These are phyloP conservation scores for Eupithecia insigniata DNA, from an alignment of 2,888 invertebrate species.

Conservation along the genomic window DNA sequence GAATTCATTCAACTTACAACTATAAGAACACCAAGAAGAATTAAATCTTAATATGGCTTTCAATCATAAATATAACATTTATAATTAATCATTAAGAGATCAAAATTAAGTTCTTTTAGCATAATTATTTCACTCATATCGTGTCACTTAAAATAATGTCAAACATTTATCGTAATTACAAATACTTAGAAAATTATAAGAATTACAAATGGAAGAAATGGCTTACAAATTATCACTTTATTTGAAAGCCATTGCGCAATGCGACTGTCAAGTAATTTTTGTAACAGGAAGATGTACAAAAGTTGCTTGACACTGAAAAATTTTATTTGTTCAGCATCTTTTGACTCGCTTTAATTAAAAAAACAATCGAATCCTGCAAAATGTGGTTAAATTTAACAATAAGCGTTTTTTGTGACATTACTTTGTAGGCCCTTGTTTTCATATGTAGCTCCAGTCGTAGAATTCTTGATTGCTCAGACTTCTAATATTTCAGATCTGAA, in stretches of 20 bases:
- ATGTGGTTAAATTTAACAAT: neutral
- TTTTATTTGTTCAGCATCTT: neutral
- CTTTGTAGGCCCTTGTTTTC: neutral
- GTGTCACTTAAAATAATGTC: constrained; percentile 20
- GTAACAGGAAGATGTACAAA: neutral
- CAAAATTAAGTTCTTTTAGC: constrained; percentile 59
- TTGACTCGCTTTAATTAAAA: neutral
- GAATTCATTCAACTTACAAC: constrained; percentile 33
- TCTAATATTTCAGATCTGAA: neutral
- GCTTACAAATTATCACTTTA: neutral
- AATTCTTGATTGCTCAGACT: neutral
- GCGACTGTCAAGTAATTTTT: constrained; percentile 3
- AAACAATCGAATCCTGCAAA: neutral
- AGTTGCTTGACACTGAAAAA: neutral
- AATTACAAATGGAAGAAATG: neutral
- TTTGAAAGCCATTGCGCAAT: neutral
- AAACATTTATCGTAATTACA: constrained; percentile 10
- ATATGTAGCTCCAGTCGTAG: neutral
- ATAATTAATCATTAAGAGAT: constrained; percentile 80
- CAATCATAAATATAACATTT: constrained; percentile 75
- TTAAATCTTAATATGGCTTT: constrained; percentile 83
- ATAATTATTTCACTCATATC: constrained; percentile 25
- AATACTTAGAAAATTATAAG: neutral
- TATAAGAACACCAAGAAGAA: constrained; percentile 66
- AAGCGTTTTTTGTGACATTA: neutral